Conservation (phyloP, 2,113 vertebrate genomes). For the Prolemur simus region DNA sequence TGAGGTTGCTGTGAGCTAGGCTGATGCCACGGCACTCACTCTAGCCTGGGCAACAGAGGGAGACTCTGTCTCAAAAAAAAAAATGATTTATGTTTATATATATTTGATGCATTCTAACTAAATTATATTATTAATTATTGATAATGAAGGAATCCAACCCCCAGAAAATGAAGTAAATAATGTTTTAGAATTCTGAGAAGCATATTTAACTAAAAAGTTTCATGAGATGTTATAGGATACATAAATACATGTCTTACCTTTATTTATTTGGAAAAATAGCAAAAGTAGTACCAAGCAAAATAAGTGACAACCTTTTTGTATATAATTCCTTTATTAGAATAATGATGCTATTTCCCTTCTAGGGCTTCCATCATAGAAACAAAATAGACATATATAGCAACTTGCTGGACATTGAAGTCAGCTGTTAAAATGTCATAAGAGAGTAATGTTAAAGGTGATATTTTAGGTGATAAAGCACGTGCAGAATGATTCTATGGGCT, state of each 20-base stretch:
- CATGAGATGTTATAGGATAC: neutral
- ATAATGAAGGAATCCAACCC: neutral
- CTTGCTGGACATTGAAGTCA: neutral
- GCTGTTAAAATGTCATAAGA: neutral
- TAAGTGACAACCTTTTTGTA: neutral
- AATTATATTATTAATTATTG: neutral
- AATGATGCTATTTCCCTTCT: neutral
- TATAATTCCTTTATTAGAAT: neutral
- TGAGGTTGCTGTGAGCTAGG: too few relatives aligned
- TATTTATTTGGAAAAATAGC: neutral
- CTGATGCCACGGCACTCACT: too few relatives aligned
- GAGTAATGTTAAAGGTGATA: neutral
- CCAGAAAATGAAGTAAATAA: neutral
- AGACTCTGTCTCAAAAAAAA: too few relatives aligned
- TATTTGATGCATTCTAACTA: neutral
- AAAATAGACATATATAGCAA: neutral
- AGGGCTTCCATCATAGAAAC: neutral
- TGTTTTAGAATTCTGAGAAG: neutral
- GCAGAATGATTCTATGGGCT: neutral
- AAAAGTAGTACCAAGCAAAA: neutral
- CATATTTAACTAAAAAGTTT: neutral
- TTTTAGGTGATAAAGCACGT: neutral
- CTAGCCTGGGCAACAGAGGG: too few relatives aligned
- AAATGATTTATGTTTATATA: too few relatives aligned
- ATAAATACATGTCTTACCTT: neutral